Conservation (phyloP, 2,797 vertebrate genomes). For the Nasua narica region DNA sequence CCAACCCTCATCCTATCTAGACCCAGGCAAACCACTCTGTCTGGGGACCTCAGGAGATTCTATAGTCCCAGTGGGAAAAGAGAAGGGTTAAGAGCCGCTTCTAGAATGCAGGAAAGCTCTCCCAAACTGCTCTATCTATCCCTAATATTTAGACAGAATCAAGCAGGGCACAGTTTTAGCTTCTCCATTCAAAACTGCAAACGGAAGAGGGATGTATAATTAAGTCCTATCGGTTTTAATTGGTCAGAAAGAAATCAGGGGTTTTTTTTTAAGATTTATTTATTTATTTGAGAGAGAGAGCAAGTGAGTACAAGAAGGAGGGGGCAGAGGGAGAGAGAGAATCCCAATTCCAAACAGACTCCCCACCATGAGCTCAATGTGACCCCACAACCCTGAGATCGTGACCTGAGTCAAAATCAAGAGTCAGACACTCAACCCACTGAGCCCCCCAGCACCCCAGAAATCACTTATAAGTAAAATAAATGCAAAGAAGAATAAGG, state of each 20-base stretch:
- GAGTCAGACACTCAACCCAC: not conserved
- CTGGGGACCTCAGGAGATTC: not conserved
- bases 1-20: not conserved
- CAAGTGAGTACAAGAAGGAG: not conserved
- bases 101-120: not conserved
- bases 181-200: not conserved
- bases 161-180: not conserved
- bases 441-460: not conserved
- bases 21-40: not conserved
- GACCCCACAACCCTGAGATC: not conserved
- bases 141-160: not conserved
- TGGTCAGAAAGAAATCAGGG: not conserved
- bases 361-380: not conserved
- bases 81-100: not conserved
- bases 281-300: not conserved
- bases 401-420: not conserved
- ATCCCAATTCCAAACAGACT: not conserved
- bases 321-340: not conserved
- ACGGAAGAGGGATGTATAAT: not conserved
- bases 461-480: conserved; percentile 32
- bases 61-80: not conserved
- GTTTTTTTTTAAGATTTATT: not conserved
- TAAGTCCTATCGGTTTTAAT: not conserved
- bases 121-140: not conserved
- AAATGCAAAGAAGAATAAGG: not conserved